Conservation (phyloP, 2,797 vertebrate genomes). For the Tragopan temminckii region DNA sequence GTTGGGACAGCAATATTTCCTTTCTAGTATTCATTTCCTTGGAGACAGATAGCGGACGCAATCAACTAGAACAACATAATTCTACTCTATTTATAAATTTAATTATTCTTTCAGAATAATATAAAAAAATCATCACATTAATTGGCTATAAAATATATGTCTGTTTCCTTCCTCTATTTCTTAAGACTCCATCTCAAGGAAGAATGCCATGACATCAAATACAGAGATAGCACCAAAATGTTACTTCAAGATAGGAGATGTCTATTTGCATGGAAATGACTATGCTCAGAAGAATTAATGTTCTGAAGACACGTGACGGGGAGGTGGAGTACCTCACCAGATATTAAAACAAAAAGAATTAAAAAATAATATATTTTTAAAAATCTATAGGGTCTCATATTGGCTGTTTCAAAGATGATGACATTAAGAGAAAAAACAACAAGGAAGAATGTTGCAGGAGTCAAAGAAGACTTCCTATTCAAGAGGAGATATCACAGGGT, state of each 20-base stretch:
- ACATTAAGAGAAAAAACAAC: background rate
- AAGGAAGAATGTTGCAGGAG: fast-evolving
- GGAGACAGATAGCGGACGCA: background rate
- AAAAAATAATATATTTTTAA: background rate
- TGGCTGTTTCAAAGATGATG: background rate
- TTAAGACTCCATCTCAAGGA: background rate
- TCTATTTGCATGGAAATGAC: background rate
- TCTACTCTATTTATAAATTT: background rate
- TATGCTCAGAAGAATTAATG: background rate
- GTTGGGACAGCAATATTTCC: background rate
- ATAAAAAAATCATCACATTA: slow-evolving; percentile 25
- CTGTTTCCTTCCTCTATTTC: background rate
- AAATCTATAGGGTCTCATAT: background rate
- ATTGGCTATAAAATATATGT: background rate
- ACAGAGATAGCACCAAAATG: background rate
- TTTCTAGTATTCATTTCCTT: background rate
- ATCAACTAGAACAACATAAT: background rate
- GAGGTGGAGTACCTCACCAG: background rate
- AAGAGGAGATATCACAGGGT: background rate
- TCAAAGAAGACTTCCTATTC: background rate
- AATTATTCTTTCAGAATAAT: background rate
- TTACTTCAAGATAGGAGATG: background rate
- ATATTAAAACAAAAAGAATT: background rate
- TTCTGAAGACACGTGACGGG: background rate
- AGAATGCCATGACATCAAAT: background rate